Percentiles rank a stretch among this genome's conserved stretches.
Conservation (phyloP, 2,113 vertebrate species). For the Terrapene triunguis region DNA sequence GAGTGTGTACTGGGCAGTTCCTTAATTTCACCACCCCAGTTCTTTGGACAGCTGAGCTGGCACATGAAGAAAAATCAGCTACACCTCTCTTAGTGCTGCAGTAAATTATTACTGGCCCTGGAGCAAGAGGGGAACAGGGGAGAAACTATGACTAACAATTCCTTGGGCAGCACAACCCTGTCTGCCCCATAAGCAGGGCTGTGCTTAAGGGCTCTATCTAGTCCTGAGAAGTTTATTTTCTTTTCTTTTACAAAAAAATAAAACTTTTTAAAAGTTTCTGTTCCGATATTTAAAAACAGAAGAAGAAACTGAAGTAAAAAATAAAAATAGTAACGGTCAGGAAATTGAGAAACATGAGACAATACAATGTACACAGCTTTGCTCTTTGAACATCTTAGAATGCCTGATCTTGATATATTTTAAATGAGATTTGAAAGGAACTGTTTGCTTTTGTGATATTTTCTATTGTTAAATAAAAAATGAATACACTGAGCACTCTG, state of each 20-base stretch:
- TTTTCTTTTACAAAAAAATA: neutral
- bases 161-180: neutral
- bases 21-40: neutral
- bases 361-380: slow-evolving; percentile 57
- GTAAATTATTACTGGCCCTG: neutral
- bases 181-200: neutral
- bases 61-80: neutral
- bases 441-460: slow-evolving; percentile 33
- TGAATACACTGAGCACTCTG: neutral
- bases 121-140: neutral
- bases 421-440: slow-evolving; percentile 22
- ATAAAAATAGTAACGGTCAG: slow-evolving; percentile 48
- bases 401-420: slow-evolving; percentile 49
- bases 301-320: slow-evolving; percentile 34
- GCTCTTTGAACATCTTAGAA: slow-evolving; percentile 44
- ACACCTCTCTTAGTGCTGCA: neutral
- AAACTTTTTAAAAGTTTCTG: neutral
- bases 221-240: neutral
- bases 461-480: neutral
- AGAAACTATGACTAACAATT: too few relatives aligned
- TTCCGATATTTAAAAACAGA: slow-evolving; percentile 46
- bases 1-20: neutral
- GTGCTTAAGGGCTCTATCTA: neutral
- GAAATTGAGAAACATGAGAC: slow-evolving; percentile 57
- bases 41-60: neutral